These are phyloP conservation scores for Drosophila parabipectinata DNA, from an alignment of 1,140 invertebrate species.

Conservation along the genomic window DNA sequence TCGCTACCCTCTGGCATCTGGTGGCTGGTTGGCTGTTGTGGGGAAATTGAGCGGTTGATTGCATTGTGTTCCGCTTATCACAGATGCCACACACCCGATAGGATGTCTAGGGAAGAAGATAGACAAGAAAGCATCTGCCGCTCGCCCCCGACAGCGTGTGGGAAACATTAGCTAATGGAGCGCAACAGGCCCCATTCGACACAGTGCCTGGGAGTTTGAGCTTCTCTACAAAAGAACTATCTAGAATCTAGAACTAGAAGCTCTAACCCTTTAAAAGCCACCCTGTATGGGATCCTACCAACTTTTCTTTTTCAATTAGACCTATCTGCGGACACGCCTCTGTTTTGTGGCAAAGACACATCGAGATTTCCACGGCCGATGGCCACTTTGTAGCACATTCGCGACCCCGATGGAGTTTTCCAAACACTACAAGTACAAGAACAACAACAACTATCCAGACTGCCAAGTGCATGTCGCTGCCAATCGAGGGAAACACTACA, in stretches of 20 bases:
- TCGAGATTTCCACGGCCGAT: conserved; percentile 49
- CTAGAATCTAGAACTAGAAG: too few relatives aligned
- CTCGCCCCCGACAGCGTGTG: conserved; percentile 28
- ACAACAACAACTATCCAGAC: conserved; percentile 9
- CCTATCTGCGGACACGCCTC: conserved; percentile 33
- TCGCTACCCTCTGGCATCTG: conserved; percentile 10
- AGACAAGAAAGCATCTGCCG: conserved; percentile 19
- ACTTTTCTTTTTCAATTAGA: conserved; percentile 31
- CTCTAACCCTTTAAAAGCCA: too few relatives aligned
- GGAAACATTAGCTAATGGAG: conserved; percentile 52
- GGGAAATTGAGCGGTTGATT: conserved; percentile 51
- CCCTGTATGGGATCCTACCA: not conserved
- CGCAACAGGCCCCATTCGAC: conserved; percentile 12
- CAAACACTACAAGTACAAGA: not conserved
- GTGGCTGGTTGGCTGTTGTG: conserved; percentile 12
- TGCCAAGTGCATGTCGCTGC: conserved; percentile 58
- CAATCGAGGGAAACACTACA: conserved; percentile 59
- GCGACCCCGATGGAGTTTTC: conserved; percentile 49
- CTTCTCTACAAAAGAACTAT: not conserved
- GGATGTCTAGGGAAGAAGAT: conserved; percentile 11
- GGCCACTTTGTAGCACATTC: conserved; percentile 42
- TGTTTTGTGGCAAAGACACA: conserved; percentile 40
- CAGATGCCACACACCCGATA: conserved; percentile 56
- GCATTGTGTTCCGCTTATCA: conserved; percentile 56
- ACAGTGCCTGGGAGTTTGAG: conserved; percentile 7